Base-by-base conservation (phyloP, 1,140 invertebrate genomes). In the Bombus impatiens region DNA sequence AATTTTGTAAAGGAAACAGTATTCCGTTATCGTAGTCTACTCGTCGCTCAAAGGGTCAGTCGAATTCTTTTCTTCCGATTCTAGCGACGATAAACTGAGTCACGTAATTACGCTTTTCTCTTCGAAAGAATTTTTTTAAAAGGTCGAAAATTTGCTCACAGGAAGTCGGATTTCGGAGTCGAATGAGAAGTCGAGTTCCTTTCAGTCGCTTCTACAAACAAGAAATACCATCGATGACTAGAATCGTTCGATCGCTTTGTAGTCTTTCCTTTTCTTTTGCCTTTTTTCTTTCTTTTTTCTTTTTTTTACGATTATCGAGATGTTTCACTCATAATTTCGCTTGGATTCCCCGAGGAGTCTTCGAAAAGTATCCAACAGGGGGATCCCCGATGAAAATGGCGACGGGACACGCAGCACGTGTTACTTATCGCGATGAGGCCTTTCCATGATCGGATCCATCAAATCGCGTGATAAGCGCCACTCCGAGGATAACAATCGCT, bases 381-480 rank as follows among this genome's bases (percentile, higher is more conserved):
- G 35, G 71, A 59, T 25, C 18, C n/a, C 12, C 12, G 65, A 1
- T 72, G 28, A 89, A 53, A 83, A 84, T 40, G 47, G 40, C 76
- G 22, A 8, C n/a, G 1, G 28, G 47, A 65, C 81, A 86, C 72
- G 57, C 67, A 79, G 47, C 32, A n/a, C 68, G 37, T 57, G 57
- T 82, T 57, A 70, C 88, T 89, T 77, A 83, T 47, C 53, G 78
- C 70, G 65, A 76, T 44, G 37, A 18, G 65, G 18, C 44, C 67
- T 18, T 40, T 37, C 42, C 62, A 47, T 32, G 80, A 84, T 84
- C 37, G 67, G 67, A 68, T 84, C 74, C 65, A 81, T 88, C 79
- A 85, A 86, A 72, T 90, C 81, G 88, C 89, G 88, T 90, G 89
- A 85, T 81, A 80, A 82, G 32, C 37, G 28, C 65, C 86, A 80